Evolutionary conservation across 1,140 invertebrate genomes (phyloP).

Genomic region (Conus ventricosus): DNA sequence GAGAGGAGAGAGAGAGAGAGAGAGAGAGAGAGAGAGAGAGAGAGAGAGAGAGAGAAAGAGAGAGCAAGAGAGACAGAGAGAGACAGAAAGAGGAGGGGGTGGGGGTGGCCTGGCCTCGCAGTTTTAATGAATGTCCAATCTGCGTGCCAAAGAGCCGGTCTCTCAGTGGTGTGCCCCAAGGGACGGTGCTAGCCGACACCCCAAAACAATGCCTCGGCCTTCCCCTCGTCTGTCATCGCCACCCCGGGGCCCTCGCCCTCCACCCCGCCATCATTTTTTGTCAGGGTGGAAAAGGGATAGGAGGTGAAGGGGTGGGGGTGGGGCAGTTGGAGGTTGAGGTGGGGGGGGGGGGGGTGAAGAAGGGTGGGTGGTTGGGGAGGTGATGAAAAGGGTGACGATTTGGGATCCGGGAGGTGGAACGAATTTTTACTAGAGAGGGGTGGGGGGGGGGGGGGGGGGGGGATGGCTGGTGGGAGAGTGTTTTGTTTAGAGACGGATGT

Average conservation of each 20-base stretch:
- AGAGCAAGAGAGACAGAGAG: too few species aligned
- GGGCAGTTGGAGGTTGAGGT: too few species aligned
- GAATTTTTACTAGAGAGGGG: too few species aligned
- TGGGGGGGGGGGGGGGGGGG: too few species aligned
- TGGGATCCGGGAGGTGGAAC: too few species aligned
- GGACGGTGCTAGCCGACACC: not conserved
- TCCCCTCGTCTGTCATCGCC: slow-evolving; percentile 11
- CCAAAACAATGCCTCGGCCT: slow-evolving; percentile 8
- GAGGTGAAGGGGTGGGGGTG: not conserved
- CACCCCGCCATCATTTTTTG: not conserved
- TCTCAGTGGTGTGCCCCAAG: not conserved
- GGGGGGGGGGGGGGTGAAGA: not conserved
- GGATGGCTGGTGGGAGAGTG: too few species aligned
- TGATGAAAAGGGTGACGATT: too few species aligned
- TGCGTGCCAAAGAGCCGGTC: not conserved
- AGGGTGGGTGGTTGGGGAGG: not conserved
- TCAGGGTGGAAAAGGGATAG: not conserved
- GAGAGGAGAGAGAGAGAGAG: too few species aligned
- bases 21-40: too few species aligned
- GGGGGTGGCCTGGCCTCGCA: not conserved
- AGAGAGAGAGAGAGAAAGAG: too few species aligned
- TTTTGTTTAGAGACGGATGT: too few species aligned
- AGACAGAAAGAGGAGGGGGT: too few species aligned
- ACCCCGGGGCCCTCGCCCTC: not conserved
- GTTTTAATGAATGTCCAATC: slow-evolving; percentile 3